These are phyloP conservation scores for Oppia nitens DNA, from an alignment of 1,140 invertebrate species.

Conservation along the genomic window DNA sequence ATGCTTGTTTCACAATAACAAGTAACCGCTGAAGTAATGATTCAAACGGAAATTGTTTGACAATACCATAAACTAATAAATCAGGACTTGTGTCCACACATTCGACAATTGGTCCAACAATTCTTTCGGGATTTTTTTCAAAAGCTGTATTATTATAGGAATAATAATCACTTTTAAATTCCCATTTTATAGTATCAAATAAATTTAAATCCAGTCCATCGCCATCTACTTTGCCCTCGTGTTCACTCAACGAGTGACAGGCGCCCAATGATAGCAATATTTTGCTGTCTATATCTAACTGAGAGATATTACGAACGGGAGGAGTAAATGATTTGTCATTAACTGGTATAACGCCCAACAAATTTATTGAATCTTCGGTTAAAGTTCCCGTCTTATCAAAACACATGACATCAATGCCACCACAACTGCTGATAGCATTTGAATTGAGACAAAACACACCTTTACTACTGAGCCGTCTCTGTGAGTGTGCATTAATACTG, in stretches of 20 bases:
- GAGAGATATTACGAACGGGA: not conserved
- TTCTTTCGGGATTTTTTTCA: constrained; percentile 12
- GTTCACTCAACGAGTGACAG: constrained; percentile 62
- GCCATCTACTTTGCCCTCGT: constrained; percentile 51
- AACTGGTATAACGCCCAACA: constrained; percentile 3
- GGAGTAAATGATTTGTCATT: not conserved
- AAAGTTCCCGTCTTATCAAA: constrained; percentile 72
- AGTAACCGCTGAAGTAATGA: constrained; percentile 45
- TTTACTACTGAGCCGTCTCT: constrained; percentile 31
- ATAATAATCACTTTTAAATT: not conserved
- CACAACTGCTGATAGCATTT: constrained; percentile 34
- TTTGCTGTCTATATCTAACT: not conserved
- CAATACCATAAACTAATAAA: constrained; percentile 11
- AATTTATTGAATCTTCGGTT: constrained; percentile 53
- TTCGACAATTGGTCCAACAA: constrained; percentile 5
- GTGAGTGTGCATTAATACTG: constrained; percentile 37
- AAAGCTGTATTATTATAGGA: not conserved
- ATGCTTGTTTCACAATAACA: constrained; percentile 44
- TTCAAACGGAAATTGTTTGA: constrained; percentile 22
- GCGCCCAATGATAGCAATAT: constrained; percentile 42
- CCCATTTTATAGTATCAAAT: constrained; percentile 48
- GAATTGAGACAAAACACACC: constrained; percentile 38
- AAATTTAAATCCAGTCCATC: constrained; percentile 70
- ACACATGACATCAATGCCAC: constrained; percentile 36
- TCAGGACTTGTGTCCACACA: not conserved